Conservation (phyloP, 2,113 vertebrate genomes). For the Cyrtonyx montezumae region DNA sequence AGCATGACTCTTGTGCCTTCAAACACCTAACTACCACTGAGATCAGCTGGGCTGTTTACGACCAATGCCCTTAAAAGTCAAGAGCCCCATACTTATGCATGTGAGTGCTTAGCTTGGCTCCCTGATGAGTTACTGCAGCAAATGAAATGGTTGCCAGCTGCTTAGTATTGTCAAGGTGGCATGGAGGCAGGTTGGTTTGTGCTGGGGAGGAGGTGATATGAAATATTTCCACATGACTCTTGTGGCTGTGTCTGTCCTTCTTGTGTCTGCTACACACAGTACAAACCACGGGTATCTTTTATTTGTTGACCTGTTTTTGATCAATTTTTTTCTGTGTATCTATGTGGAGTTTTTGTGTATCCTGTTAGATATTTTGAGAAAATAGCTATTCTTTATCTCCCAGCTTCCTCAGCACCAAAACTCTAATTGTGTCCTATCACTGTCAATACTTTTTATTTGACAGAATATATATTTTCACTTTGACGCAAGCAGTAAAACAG, state of each 20-base stretch:
- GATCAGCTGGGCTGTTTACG: neutral
- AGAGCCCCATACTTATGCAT: neutral
- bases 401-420: neutral
- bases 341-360: neutral
- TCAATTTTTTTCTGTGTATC: neutral
- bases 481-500: neutral
- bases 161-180: neutral
- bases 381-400: neutral
- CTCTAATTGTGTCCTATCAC: neutral
- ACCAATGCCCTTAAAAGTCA: neutral
- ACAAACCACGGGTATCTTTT: neutral
- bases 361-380: neutral
- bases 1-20: neutral
- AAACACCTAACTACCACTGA: neutral
- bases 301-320: neutral
- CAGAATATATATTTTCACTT: neutral
- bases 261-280: fast-evolving
- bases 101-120: neutral
- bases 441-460: neutral
- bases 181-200: neutral
- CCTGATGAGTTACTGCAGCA: neutral
- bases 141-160: neutral
- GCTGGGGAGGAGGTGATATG: neutral
- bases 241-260: neutral
- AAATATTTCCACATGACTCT: neutral